phyloP scores from a whole-genome alignment of 2,113 vertebrate genomes.

The Parus major region DNA sequence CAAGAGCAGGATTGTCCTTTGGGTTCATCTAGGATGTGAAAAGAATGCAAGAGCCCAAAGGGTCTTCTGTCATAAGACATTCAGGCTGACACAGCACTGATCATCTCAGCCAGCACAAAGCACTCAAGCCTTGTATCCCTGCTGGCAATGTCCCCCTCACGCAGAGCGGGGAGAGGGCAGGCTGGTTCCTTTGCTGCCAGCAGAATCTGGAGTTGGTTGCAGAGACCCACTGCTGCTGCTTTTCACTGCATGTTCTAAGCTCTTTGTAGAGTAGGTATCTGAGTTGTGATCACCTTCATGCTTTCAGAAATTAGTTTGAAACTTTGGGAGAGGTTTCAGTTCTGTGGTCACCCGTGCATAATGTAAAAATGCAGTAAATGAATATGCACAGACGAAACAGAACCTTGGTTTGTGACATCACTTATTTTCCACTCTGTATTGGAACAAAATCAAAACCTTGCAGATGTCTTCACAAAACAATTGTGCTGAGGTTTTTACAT shows the following conservation, averaged over 20 bases:
- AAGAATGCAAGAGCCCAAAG: neutral
- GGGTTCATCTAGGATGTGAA: neutral
- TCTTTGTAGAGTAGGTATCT: neutral
- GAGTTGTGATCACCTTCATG: neutral
- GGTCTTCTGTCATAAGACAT: neutral
- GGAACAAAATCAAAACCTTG: slow-evolving; percentile 24
- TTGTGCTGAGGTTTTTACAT: neutral
- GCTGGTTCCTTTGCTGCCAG: neutral
- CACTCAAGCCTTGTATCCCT: neutral
- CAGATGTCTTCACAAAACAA: slow-evolving; percentile 19
- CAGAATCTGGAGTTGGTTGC: neutral
- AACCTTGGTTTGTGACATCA: neutral
- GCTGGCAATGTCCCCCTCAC: neutral
- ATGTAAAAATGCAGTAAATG: neutral
- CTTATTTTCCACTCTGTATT: neutral
- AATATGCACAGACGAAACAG: neutral
- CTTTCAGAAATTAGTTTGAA: neutral
- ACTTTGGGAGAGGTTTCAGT: neutral
- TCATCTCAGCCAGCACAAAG: neutral
- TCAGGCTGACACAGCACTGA: neutral
- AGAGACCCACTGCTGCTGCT: neutral
- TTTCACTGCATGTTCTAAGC: neutral
- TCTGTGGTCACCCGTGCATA: neutral
- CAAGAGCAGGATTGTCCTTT: neutral
- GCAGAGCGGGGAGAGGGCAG: neutral